Evolutionary conservation across 2,113 vertebrate species (phyloP).

Genomic region (Zosterops lateralis): DNA sequence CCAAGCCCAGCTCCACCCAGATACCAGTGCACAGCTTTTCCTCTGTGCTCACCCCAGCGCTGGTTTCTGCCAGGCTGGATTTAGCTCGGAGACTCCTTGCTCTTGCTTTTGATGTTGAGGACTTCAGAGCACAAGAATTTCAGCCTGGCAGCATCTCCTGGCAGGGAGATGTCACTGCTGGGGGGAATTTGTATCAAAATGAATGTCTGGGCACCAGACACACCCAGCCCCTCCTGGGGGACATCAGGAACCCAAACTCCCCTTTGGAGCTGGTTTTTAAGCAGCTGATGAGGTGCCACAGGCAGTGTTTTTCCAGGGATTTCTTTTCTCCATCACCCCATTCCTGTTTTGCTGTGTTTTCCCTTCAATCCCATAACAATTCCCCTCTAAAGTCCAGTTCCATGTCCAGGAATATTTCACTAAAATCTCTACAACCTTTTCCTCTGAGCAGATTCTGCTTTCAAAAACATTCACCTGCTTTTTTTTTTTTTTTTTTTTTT

Average conservation of each 20-base stretch:
- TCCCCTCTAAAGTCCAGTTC: background rate
- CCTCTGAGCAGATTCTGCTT: background rate
- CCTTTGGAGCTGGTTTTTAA: background rate
- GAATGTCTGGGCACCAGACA: background rate
- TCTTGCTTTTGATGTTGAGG: background rate
- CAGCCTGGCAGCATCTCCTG: background rate
- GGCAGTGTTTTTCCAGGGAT: background rate
- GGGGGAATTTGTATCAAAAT: background rate
- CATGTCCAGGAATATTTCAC: background rate
- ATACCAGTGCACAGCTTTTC: background rate
- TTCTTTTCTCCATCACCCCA: background rate
- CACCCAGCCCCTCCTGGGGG: accelerated
- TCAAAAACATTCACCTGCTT: background rate
- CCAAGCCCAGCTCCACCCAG: constrained; percentile 27
- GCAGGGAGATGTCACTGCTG: background rate
- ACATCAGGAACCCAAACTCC: background rate
- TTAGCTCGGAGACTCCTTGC: background rate
- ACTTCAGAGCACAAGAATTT: accelerated
- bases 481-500: no score
- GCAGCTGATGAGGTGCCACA: background rate
- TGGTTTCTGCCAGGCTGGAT: background rate
- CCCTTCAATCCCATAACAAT: background rate
- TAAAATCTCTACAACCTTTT: background rate
- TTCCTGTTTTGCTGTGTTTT: background rate
- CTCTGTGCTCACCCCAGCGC: accelerated